A percentile compares a stretch with the other conserved stretches of the same genome.
phyloP scores from a whole-genome alignment of 2,797 vertebrate species.

The Pipistrellus nathusii region DNA sequence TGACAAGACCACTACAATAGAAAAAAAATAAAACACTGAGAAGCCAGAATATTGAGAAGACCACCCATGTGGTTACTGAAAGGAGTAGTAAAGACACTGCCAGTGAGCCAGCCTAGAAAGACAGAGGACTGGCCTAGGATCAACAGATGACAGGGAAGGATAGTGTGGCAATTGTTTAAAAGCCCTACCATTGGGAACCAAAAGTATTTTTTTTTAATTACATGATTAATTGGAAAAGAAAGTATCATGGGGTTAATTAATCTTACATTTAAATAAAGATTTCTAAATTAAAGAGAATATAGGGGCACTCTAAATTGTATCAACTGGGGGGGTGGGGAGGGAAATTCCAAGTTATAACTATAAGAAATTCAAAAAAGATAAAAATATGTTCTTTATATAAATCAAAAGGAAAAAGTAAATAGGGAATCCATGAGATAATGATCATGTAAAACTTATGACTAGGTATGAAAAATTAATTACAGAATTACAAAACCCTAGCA shows the following conservation, averaged over 20 bases:
- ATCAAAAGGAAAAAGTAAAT: background rate
- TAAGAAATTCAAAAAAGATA: background rate
- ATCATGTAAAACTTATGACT: background rate
- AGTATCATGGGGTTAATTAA: background rate
- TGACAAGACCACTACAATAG: background rate
- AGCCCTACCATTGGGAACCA: background rate
- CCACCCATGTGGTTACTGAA: background rate
- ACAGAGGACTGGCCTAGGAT: background rate
- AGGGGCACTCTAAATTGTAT: background rate
- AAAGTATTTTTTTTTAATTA: background rate
- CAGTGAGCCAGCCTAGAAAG: background rate
- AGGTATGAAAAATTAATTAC: background rate
- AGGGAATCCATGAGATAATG: background rate
- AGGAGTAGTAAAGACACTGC: background rate
- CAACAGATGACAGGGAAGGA: background rate
- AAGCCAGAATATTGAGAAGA: background rate
- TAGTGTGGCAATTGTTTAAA: background rate
- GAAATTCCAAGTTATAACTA: background rate
- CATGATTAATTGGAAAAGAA: background rate
- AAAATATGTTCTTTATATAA: background rate
- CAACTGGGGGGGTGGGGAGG: background rate
- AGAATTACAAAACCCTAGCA: background rate
- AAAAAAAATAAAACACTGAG: background rate
- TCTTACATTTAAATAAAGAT: background rate
- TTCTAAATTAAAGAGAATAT: constrained; percentile 41